These are phyloP conservation scores for Rutilus rutilus DNA, from an alignment of 2,113 vertebrate species.

Conservation along the genomic window DNA sequence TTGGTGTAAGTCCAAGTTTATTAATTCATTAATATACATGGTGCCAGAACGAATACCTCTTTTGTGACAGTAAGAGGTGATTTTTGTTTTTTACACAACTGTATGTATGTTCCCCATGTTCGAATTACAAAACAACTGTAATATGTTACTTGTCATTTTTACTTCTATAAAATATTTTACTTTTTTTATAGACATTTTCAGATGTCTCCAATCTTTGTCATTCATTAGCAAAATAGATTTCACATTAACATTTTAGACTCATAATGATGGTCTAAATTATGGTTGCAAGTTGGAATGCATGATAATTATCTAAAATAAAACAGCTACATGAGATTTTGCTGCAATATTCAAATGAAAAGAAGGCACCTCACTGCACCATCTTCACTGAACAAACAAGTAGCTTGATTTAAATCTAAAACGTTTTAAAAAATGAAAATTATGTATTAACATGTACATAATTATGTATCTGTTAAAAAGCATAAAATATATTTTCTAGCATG, in stretches of 20 bases:
- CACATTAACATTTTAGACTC: not conserved
- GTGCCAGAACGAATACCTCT: conserved; percentile 52
- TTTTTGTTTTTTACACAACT: conserved; percentile 10
- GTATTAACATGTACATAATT: not conserved
- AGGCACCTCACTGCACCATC: not conserved
- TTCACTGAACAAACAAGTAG: not conserved
- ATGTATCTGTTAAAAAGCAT: not conserved
- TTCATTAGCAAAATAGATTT: conserved; percentile 6
- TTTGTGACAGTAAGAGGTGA: conserved; percentile 49
- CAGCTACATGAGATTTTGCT: not conserved
- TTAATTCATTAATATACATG: conserved; percentile 45
- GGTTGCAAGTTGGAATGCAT: not conserved
- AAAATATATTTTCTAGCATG: not conserved
- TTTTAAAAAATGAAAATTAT: not conserved
- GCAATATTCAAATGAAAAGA: not conserved
- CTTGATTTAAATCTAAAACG: not conserved
- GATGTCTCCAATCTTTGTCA: not conserved
- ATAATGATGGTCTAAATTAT: not conserved
- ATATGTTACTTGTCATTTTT: conserved; percentile 8
- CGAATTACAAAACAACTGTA: not conserved
- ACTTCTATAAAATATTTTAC: not conserved
- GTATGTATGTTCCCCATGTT: not conserved
- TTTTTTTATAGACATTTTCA: not conserved
- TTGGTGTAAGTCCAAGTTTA: conserved; percentile 43
- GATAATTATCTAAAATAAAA: not conserved